Percentiles rank a stretch among this genome's conserved stretches.
Evolutionary conservation across 92 coral and sea anemone species (phyloP).

Genomic region (Phymanthus crucifer): DNA sequence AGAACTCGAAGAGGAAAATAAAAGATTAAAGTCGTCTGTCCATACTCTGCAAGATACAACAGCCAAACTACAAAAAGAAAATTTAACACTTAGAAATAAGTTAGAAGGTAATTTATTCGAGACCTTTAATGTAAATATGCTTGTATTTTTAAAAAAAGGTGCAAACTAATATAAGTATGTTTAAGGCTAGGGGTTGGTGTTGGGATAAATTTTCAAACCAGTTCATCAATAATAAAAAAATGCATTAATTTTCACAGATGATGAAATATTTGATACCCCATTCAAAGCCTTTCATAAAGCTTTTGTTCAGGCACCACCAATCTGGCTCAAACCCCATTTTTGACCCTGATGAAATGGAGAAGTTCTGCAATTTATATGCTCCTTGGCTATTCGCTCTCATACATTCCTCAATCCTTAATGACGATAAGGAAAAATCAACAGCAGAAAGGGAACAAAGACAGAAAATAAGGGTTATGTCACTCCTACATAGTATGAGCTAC

Average conservation of each 20-base stretch:
- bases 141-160: too few relatives aligned
- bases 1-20: background rate
- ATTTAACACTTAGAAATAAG: background rate
- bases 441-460: conserved; percentile 9
- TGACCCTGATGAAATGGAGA: conserved; percentile 22
- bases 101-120: background rate
- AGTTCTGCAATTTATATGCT: conserved; percentile 5
- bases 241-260: background rate
- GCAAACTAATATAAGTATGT: too few relatives aligned
- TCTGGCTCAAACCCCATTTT: conserved; percentile 5
- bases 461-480: conserved; percentile 19
- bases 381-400: conserved; percentile 12
- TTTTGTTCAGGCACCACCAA: conserved; percentile 3
- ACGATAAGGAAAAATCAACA: conserved; percentile 16
- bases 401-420: conserved; percentile 4
- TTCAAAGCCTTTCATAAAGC: conserved; percentile 1
- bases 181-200: too few relatives aligned
- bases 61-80: background rate
- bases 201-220: too few relatives aligned
- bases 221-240: too few relatives aligned
- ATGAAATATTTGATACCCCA: background rate
- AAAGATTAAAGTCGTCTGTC: background rate
- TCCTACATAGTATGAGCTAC: conserved; percentile 37
- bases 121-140: background rate
- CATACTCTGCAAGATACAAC: background rate